Base-by-base conservation (phyloP, 1,140 invertebrate genomes). In the Telenomus remus region DNA sequence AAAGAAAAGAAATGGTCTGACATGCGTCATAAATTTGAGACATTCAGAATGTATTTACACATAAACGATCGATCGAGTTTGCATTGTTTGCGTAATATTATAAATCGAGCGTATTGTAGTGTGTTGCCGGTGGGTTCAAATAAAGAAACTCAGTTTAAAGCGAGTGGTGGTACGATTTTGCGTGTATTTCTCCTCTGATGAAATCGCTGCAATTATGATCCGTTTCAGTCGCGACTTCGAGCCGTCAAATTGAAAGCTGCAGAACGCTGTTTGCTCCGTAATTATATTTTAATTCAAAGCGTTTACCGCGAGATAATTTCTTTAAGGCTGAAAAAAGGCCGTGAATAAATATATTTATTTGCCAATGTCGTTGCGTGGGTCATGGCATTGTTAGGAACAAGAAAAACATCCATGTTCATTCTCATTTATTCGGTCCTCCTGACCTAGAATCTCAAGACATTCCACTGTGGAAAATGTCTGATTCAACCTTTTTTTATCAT, bases 351-450 rank as follows among this genome's bases (percentile, higher is more conserved):
- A 27, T 27, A 27, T 27, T 27, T 56, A 66, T 57, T 66, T 51
- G 19, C 66, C 73, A 76, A 76, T 76, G 73, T 56, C 73, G 56
- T 70, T 76, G 73, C 66, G 73, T 76, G 73, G 73, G 66, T 76
- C 66, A 63, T 54, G 66, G 60, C 73, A 76, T 70, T 76, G 73
- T 69, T 57, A 16, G 14, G 47, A 47, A 49, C 11, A 35, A 57
- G 56, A 65, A 61, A 71, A 37, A 35, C 54, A 48, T 15, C 15
- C 65, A 73, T 55, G 46, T 56, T 68, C 19, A 63, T 68, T 73
- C 63, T 16, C 42, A 13, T 57, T 64, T 37, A 34, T 39, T 72
- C 50, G 50, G 42, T 60, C 19, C 49, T 55, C 51, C 10, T 65
- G 60, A 46, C 59, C 53, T 51, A 63, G 63, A 63, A 65, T 68